Evolutionary conservation across 2,797 vertebrate species (phyloP).

Genomic region (Pipistrellus pipistrellus): DNA sequence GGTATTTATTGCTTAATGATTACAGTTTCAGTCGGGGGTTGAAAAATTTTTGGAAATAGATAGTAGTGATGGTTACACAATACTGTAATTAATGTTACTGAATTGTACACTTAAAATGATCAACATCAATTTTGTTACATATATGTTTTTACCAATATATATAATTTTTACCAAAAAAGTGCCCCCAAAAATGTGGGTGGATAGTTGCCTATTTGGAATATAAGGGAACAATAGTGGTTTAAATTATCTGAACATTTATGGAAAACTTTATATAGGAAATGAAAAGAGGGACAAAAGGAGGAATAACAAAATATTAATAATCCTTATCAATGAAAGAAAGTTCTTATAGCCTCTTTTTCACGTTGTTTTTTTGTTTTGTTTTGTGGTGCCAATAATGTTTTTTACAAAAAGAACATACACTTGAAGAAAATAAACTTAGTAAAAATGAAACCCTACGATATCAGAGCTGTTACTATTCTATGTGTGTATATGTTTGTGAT

Average conservation of each 20-base stretch:
- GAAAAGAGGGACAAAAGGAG: background rate
- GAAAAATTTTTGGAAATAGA: background rate
- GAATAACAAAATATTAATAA: background rate
- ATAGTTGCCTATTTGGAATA: background rate
- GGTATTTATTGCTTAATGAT: background rate
- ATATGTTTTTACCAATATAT: conserved; percentile 14
- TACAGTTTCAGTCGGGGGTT: background rate
- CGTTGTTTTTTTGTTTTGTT: background rate
- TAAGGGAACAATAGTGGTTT: background rate
- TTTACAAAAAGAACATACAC: background rate
- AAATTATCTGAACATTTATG: background rate
- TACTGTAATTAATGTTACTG: background rate
- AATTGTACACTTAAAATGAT: background rate
- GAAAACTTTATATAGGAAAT: background rate
- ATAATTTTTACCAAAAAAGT: background rate
- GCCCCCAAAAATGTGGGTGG: background rate
- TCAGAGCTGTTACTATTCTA: background rate
- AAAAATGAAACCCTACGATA: background rate
- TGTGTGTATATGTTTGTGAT: background rate
- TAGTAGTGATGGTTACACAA: background rate
- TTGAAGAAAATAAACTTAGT: background rate
- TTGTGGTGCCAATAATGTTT: background rate
- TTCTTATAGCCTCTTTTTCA: background rate
- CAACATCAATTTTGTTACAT: background rate
- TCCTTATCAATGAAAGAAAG: background rate